Conservation (phyloP, 2,113 vertebrate species). For the Alethe diademata region DNA sequence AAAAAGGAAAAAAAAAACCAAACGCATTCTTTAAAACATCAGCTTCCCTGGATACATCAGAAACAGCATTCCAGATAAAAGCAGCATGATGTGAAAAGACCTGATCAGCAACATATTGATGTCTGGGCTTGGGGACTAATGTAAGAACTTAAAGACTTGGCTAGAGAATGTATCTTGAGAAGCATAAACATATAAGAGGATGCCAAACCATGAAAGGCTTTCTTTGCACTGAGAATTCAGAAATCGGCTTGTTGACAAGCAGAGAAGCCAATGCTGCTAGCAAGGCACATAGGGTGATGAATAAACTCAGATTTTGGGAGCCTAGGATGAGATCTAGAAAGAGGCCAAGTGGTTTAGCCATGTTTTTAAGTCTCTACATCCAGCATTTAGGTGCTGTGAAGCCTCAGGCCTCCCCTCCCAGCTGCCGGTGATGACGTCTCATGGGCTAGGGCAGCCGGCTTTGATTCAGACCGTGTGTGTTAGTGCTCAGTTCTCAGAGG, state of each 20-base stretch:
- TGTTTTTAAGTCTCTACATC: background rate
- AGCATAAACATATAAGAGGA: constrained; percentile 54
- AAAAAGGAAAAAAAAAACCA: constrained; percentile 5
- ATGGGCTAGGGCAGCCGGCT: background rate
- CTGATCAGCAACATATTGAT: constrained; percentile 67
- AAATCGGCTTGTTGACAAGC: constrained; percentile 39
- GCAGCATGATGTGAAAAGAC: constrained; percentile 53
- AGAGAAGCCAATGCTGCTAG: constrained; percentile 43
- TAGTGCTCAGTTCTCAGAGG: background rate
- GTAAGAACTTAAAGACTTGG: constrained; percentile 65
- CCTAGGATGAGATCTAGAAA: background rate
- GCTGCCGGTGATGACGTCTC: background rate
- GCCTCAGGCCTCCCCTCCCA: background rate
- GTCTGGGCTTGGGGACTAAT: constrained; percentile 59
- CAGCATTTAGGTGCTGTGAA: background rate
- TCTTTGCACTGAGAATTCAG: constrained; percentile 43
- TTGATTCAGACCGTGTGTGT: background rate
- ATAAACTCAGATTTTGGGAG: constrained; percentile 39
- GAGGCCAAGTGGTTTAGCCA: background rate
- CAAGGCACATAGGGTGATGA: constrained; percentile 33
- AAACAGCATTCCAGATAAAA: constrained; percentile 62
- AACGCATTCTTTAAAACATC: constrained; percentile 46
- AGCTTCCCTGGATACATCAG: constrained; percentile 49
- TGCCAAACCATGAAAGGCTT: constrained; percentile 63
- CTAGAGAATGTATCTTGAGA: constrained; percentile 54